phyloP scores from a whole-genome alignment of 2,113 vertebrate genomes.

The Cryptomyrus ogoouensis region DNA sequence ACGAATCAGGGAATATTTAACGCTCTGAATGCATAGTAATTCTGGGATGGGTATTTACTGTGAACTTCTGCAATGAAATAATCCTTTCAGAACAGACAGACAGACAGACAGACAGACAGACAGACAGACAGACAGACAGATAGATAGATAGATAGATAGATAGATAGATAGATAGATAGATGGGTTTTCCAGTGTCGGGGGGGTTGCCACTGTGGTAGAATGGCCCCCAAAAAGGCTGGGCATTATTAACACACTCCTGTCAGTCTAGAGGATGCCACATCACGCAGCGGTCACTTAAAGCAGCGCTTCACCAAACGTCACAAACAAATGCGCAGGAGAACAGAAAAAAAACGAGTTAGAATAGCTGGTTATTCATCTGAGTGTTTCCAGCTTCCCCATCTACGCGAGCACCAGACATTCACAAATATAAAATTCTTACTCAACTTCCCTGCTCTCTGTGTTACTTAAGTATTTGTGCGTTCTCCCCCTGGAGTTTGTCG shows the following conservation, averaged over 20 bases:
- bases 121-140: too few species aligned
- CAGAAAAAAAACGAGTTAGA: not conserved
- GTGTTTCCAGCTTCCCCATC: not conserved
- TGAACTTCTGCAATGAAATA: not conserved
- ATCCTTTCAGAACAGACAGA: not conserved
- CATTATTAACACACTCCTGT: not conserved
- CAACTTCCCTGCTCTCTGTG: not conserved
- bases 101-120: too few species aligned
- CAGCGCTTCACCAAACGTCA: not conserved
- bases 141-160: too few species aligned
- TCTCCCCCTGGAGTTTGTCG: not conserved
- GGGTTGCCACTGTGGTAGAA: constrained; percentile 34
- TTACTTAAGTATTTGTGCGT: not conserved
- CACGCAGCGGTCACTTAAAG: not conserved
- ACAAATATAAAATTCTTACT: not conserved
- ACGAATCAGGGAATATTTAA: not conserved
- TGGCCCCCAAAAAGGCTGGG: constrained; percentile 21
- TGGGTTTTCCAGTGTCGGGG: constrained; percentile 42
- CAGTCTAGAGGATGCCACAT: not conserved
- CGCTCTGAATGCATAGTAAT: not conserved
- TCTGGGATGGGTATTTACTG: not conserved
- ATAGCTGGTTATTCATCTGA: not conserved
- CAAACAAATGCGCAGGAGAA: not conserved
- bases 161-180: too few species aligned
- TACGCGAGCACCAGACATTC: not conserved